Evolutionary conservation across 2,797 vertebrate species (phyloP).

Genomic region (Coregonus sp.): DNA sequence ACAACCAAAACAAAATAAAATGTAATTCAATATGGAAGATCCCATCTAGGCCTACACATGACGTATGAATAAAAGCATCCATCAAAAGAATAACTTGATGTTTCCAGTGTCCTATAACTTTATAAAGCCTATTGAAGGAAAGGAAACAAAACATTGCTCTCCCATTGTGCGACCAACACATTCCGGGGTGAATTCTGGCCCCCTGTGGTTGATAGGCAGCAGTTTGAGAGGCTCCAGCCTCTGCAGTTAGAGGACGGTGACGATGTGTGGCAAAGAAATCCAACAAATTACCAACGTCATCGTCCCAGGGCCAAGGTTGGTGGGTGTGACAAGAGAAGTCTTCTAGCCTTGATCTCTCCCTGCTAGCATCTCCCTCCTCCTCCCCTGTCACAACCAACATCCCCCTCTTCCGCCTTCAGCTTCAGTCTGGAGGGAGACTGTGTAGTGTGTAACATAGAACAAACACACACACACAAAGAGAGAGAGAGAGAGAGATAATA

Average conservation of each 20-base stretch:
- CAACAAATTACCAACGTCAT: conserved; percentile 72
- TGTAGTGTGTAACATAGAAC: background rate
- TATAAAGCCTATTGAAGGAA: conserved; percentile 36
- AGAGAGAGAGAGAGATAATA: background rate
- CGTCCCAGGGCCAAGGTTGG: conserved; percentile 81
- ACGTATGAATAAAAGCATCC: background rate
- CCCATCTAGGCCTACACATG: background rate
- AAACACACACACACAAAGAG: background rate
- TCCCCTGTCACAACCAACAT: conserved; percentile 37
- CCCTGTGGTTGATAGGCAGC: conserved; percentile 64
- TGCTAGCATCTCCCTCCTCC: conserved; percentile 40
- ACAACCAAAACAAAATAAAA: background rate
- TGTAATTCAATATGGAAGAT: background rate
- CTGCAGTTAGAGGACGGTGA: conserved; percentile 45
- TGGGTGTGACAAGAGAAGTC: conserved; percentile 73
- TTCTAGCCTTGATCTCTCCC: conserved; percentile 76
- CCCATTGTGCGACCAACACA: background rate
- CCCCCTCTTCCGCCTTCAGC: background rate
- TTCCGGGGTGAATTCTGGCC: conserved; percentile 46
- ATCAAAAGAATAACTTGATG: background rate
- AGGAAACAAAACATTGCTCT: conserved; percentile 45
- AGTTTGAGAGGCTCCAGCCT: conserved; percentile 54
- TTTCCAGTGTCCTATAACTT: background rate
- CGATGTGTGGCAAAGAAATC: conserved; percentile 64
- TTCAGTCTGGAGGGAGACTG: background rate